phyloP scores from a whole-genome alignment of 2,797 vertebrate genomes.

The Darevskia nairensis region DNA sequence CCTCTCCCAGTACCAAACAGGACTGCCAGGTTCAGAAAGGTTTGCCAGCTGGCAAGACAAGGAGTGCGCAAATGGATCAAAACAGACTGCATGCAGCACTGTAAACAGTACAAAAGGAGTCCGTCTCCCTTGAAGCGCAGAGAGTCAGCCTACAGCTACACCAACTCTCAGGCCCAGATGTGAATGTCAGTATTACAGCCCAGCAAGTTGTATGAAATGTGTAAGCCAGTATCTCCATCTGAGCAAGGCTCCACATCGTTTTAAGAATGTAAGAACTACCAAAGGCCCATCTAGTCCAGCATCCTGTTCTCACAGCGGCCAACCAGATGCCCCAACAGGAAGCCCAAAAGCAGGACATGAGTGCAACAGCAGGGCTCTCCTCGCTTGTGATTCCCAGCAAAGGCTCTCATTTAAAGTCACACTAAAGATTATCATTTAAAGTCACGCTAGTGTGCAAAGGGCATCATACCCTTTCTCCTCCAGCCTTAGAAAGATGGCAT shows the following conservation, averaged over 20 bases:
- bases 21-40: neutral
- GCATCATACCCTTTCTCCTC: neutral
- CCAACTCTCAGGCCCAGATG: neutral
- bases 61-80: too few relatives aligned
- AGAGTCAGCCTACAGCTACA: neutral
- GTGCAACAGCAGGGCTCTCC: too few relatives aligned
- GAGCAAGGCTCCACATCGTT: neutral
- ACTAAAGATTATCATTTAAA: too few relatives aligned
- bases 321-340: too few relatives aligned
- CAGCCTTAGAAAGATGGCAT: neutral
- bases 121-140: neutral
- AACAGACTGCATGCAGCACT: too few relatives aligned
- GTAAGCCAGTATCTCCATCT: neutral
- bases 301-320: too few relatives aligned
- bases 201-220: neutral
- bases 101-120: neutral
- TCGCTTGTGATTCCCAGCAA: too few relatives aligned
- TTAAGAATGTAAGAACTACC: neutral
- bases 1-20: too few relatives aligned
- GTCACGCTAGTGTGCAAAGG: too few relatives aligned
- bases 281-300: too few relatives aligned
- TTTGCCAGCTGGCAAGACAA: neutral
- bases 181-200: neutral
- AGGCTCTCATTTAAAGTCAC: too few relatives aligned
- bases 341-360: too few relatives aligned